Base-by-base conservation (phyloP, 2,113 vertebrate genomes). In the Pachypanchax playfairii region DNA sequence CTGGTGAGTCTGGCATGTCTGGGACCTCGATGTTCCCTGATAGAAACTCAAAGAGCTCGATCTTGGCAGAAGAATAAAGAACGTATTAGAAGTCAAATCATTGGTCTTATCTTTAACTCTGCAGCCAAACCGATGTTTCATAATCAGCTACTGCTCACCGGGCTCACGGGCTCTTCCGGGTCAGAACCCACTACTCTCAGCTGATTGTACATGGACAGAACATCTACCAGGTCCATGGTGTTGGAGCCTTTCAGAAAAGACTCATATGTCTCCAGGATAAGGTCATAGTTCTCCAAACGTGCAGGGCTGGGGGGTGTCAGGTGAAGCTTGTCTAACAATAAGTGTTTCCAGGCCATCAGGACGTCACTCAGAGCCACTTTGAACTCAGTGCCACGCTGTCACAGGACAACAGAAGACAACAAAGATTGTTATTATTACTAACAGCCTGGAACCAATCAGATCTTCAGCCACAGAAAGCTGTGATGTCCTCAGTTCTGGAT, bases 211-310 rank as follows among this genome's bases (percentile, higher is more conserved):
- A 93, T 93, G 59, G 83, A 73, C 78, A 84, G 87, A 62, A 98
- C 29, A 53, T 98, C 96, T 54, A 95, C 92, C 87, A 99, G 83
- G 89, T 98, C 97, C 83, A 98, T 70, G 44, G 93, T 91, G 89
- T 93, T 97, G 75, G 92, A 95, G 44, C 86, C 89, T 57, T 86
- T 91, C 84, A 98, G 89, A 80, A 96, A 96, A 65, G 83, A 71
- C 47, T 93, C 66, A 15, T 98, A 98, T 12, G 79, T 85, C 84
- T 91, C 91, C 81, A 77, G 87, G 62, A 95, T 84, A 46, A 93
- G 87, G 44, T 87, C 85, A 83, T 94, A 96, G 81, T 91, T 92
- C 80, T 93, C 91, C 70, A 89, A 84, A 61, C 83, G 75, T 72
- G 80, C 75, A 72, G 64, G 79, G 67, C 69, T 72, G 64, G 92